A percentile compares a stretch with the other conserved stretches of the same genome.
phyloP scores from a whole-genome alignment of 1,140 invertebrate genomes.

The Zaprionus nigranus region DNA sequence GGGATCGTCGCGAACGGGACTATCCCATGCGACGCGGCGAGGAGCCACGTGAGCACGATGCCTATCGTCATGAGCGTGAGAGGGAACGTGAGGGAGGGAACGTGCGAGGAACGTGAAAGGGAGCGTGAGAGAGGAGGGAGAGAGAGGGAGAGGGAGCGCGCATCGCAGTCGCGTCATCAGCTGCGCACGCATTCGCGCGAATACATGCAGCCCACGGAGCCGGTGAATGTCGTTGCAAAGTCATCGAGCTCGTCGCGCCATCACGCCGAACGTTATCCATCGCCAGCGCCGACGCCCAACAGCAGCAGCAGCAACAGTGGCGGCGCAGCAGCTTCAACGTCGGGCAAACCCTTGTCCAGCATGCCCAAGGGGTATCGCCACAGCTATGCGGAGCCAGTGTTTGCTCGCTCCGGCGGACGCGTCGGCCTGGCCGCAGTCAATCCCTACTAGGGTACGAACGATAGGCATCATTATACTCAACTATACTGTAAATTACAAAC shows the following conservation, averaged over 20 bases:
- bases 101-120: slow-evolving; percentile 24
- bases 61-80: slow-evolving; percentile 57
- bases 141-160: slow-evolving; percentile 34
- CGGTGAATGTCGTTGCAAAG: slow-evolving; percentile 26
- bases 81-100: slow-evolving; percentile 33
- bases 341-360: slow-evolving; percentile 63
- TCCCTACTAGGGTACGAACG: slow-evolving; percentile 59
- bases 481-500: slow-evolving; percentile 46
- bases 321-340: slow-evolving; percentile 7
- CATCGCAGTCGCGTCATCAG: slow-evolving; percentile 41
- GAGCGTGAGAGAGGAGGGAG: slow-evolving; percentile 20
- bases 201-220: slow-evolving; percentile 51
- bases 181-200: slow-evolving; percentile 66
- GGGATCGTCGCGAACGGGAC: slow-evolving; percentile 53
- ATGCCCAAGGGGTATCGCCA: slow-evolving; percentile 85
- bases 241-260: slow-evolving; percentile 43
- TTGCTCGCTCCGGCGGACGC: slow-evolving; percentile 75
- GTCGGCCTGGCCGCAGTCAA: slow-evolving; percentile 83
- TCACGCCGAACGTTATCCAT: slow-evolving; percentile 60
- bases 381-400: slow-evolving; percentile 85
- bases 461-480: neutral
- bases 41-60: slow-evolving; percentile 50
- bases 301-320: slow-evolving; percentile 36
- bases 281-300: slow-evolving; percentile 58
- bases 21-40: slow-evolving; percentile 45